Evolutionary conservation across 2,113 vertebrate species (phyloP).

Genomic region (Echinops telfairi): DNA sequence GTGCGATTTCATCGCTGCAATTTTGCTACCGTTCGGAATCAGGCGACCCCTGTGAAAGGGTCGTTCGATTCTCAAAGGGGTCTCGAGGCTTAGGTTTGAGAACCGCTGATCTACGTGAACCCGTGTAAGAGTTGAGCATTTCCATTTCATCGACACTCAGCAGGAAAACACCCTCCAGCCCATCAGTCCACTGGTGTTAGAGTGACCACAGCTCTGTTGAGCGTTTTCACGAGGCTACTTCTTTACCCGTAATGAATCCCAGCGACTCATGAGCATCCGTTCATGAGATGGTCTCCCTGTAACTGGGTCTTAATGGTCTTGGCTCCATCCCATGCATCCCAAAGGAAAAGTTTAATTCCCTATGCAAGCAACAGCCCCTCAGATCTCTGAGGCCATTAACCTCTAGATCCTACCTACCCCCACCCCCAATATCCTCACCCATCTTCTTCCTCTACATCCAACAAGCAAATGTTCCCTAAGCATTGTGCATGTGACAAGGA

Average conservation of each 20-base stretch:
- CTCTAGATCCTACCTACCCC: neutral
- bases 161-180: neutral
- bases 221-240: neutral
- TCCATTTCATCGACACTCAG: neutral
- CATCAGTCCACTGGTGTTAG: neutral
- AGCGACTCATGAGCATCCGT: no score
- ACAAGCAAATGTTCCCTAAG: neutral
- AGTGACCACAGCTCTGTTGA: neutral
- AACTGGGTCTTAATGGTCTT: constrained; percentile 16
- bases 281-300: neutral
- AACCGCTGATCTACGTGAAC: neutral
- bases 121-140: neutral
- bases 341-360: neutral
- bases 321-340: neutral
- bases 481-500: neutral
- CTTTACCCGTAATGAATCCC: neutral
- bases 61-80: no score
- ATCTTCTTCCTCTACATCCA: neutral
- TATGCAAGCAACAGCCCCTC: neutral
- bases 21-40: no score
- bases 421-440: neutral
- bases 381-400: neutral
- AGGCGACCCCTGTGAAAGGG: no score
- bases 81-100: no score
- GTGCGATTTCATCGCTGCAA: no score